Evolutionary conservation across 1,140 invertebrate species (phyloP).

Genomic region (Penaeus vannamei): DNA sequence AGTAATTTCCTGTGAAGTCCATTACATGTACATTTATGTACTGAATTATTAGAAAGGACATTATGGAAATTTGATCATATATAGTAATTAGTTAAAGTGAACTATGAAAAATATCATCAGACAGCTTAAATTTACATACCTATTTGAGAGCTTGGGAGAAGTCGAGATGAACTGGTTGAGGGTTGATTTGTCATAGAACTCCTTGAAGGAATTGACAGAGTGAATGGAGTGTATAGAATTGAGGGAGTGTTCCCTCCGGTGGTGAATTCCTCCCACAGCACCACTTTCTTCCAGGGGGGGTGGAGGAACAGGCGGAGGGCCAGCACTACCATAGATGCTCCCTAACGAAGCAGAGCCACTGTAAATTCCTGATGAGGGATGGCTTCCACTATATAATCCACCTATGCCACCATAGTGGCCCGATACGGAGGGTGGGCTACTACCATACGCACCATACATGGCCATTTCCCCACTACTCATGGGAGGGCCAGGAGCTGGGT

Average conservation of each 20-base stretch:
- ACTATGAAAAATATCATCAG: neutral
- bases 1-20: too few species aligned
- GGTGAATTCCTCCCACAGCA: slow-evolving; percentile 54
- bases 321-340: slow-evolving; percentile 63
- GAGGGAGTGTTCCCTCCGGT: slow-evolving; percentile 62
- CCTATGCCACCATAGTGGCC: slow-evolving; percentile 55
- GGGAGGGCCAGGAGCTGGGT: slow-evolving; percentile 48
- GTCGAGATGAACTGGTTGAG: slow-evolving; percentile 65
- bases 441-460: slow-evolving; percentile 51
- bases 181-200: slow-evolving; percentile 63
- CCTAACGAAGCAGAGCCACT: slow-evolving; percentile 66
- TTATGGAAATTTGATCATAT: too few species aligned
- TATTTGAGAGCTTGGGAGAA: slow-evolving; percentile 64
- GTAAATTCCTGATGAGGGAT: slow-evolving; percentile 65
- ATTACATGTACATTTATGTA: too few species aligned
- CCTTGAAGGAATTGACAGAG: slow-evolving; percentile 63
- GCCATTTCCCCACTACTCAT: slow-evolving; percentile 40
- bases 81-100: too few species aligned
- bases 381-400: slow-evolving; percentile 62
- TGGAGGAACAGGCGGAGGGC: slow-evolving; percentile 53
- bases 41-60: too few species aligned
- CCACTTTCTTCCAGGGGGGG: slow-evolving; percentile 57
- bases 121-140: slow-evolving; percentile 38
- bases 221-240: slow-evolving; percentile 66
- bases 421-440: slow-evolving; percentile 54